Conservation (phyloP, 2,113 vertebrate species). For the Chiloscyllium plagiosum region DNA sequence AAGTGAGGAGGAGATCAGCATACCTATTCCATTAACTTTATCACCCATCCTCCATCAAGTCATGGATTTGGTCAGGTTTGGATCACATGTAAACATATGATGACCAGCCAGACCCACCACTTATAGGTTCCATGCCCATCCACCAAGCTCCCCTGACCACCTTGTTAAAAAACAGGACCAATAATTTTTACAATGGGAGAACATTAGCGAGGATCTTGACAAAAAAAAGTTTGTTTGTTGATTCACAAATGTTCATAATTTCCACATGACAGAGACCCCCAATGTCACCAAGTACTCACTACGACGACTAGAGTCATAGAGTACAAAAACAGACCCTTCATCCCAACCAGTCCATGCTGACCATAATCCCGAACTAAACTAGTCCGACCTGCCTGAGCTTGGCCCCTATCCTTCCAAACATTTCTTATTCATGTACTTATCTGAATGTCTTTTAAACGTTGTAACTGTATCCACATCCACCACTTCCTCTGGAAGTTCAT, state of each 20-base stretch:
- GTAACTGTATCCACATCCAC: no score
- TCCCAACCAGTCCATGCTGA: no score
- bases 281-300: not conserved
- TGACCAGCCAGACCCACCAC: not conserved
- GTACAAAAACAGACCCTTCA: no score
- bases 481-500: no score
- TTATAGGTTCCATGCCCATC: not conserved
- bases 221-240: not conserved
- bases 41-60: not conserved
- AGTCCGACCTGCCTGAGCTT: no score
- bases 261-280: not conserved
- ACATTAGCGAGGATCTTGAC: not conserved
- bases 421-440: no score
- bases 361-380: no score
- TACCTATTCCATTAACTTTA: not conserved
- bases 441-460: no score
- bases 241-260: not conserved
- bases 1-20: not conserved
- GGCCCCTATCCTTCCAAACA: no score
- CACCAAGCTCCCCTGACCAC: no score
- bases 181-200: not conserved
- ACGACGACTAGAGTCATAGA: no score
- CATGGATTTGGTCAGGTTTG: not conserved
- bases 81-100: not conserved
- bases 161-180: not conserved